Conservation (phyloP, 2,797 vertebrate species). For the Chloroceryle amazona region DNA sequence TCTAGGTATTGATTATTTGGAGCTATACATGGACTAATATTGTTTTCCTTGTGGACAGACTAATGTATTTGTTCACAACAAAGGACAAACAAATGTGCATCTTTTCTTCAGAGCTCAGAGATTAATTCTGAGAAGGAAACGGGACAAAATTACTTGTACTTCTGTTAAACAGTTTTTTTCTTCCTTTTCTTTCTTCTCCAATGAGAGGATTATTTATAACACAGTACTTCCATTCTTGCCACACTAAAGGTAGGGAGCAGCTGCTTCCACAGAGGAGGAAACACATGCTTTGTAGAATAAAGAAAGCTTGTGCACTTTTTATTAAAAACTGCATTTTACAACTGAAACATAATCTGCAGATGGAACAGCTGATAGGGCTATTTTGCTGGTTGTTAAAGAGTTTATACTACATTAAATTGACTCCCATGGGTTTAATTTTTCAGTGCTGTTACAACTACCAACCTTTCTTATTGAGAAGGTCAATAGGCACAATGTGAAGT, state of each 20-base stretch:
- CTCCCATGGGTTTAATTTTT: slow-evolving; percentile 81
- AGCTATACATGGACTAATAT: slow-evolving; percentile 46
- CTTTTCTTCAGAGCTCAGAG: slow-evolving; percentile 47
- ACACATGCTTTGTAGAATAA: slow-evolving; percentile 68
- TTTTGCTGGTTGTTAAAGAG: slow-evolving; percentile 78
- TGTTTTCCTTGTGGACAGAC: slow-evolving; percentile 47
- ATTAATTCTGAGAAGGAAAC: slow-evolving; percentile 54
- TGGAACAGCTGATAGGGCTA: slow-evolving; percentile 70
- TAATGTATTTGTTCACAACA: slow-evolving; percentile 48
- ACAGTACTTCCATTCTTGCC: slow-evolving; percentile 37
- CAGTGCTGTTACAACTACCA: slow-evolving; percentile 72
- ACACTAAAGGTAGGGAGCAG: slow-evolving; percentile 25
- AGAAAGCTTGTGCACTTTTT: slow-evolving; percentile 59
- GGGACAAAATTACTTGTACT: slow-evolving; percentile 14
- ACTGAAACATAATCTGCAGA: slow-evolving; percentile 72
- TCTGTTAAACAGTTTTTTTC: slow-evolving; percentile 1
- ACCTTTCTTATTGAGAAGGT: slow-evolving; percentile 84
- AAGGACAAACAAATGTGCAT: slow-evolving; percentile 40
- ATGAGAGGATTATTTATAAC: background rate
- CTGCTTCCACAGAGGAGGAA: slow-evolving; percentile 41
- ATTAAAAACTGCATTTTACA: slow-evolving; percentile 72
- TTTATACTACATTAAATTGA: slow-evolving; percentile 83
- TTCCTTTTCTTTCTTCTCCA: slow-evolving; percentile 15
- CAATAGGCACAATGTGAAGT: slow-evolving; percentile 81
- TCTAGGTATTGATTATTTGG: slow-evolving; percentile 73